Base-by-base conservation (phyloP, 1,140 invertebrate genomes). In the Eriocheir sinensis region DNA sequence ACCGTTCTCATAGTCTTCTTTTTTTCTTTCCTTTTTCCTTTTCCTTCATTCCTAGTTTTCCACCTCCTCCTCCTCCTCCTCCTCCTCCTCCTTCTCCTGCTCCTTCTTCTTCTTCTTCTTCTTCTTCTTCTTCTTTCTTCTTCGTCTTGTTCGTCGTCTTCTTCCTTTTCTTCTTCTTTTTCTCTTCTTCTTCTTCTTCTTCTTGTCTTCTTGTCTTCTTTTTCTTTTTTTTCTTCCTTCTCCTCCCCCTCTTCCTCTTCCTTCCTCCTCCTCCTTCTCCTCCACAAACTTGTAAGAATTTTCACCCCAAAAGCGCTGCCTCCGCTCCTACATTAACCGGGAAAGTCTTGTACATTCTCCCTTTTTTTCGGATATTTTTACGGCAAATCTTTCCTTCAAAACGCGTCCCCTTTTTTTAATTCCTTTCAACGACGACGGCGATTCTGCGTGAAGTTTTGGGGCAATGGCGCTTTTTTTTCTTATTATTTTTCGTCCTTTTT, bases 221-320 rank as follows among this genome's bases (percentile, higher is more conserved):
- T n/a, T 72, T n/a, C 60, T n/a, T 72, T n/a, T 72, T n/a, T n/a
- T 72, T 8, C 60, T 17, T 72, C 60, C 21, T 72, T 72, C 60
- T 72, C 60, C 60, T 72, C 60, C 60, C 15, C 15, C 44, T 72
- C 60, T n/a, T 72, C 27, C 60, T 72, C 53, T 72, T 48, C 15
- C 48, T n/a, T 72, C 60, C 60, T 72, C 3, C 21, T 72, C 60
- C 12, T 72, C 60, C 21, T 72, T 72, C 60, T 72, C 60, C 21
- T 72, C 60, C 60, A 72, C 60, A 72, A 72, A 72, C 60, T 72
- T 72, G 21, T 72, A 72, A 72, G 27, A 72, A 72, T n/a, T 72
- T 72, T 72, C 60, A 72, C 27, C 60, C 60, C n/a, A 72, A 72
- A 72, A 72, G 21, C n/a, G 60, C 60, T 72, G 60, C 60, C 60